Evolutionary conservation across 2,888 invertebrate genomes (phyloP).

Genomic region (Heliconius erato): DNA sequence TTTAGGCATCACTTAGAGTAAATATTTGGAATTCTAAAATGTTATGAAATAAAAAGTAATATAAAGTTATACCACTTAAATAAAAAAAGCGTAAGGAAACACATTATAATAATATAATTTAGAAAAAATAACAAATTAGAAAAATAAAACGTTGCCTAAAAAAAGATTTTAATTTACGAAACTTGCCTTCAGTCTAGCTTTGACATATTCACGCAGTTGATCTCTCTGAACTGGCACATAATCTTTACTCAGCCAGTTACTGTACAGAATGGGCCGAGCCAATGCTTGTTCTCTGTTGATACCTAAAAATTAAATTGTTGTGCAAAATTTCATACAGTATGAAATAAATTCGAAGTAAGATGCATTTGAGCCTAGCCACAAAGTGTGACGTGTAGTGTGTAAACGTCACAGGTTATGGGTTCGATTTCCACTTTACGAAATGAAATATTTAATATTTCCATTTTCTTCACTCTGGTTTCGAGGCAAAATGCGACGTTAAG

Average conservation of each 20-base stretch:
- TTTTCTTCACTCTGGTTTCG: no score
- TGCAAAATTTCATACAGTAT: not conserved
- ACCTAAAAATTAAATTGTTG: conserved; percentile 75
- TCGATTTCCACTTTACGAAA: no score
- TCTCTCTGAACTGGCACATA: conserved; percentile 98
- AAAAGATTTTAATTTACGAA: not conserved
- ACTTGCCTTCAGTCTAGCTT: conserved; percentile 94
- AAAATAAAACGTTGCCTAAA: not conserved
- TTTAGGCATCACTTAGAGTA: not conserved
- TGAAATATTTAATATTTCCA: no score
- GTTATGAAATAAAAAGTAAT: no score
- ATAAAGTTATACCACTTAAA: no score
- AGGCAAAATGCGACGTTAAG: no score
- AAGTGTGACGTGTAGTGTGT: no score
- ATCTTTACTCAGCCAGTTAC: conserved; percentile 99
- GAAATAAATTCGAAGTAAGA: not conserved
- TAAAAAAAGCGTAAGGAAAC: no score
- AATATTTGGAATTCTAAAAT: no score
- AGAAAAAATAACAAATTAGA: not conserved
- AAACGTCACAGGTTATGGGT: no score
- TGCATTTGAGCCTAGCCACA: no score
- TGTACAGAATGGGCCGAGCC: conserved; percentile 97
- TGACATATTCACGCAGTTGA: conserved; percentile 97
- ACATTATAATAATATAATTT: not conserved
- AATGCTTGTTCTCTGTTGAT: conserved; percentile 94